Conservation (phyloP, 2,888 invertebrate species). For the Apomyelois bistriatella region DNA sequence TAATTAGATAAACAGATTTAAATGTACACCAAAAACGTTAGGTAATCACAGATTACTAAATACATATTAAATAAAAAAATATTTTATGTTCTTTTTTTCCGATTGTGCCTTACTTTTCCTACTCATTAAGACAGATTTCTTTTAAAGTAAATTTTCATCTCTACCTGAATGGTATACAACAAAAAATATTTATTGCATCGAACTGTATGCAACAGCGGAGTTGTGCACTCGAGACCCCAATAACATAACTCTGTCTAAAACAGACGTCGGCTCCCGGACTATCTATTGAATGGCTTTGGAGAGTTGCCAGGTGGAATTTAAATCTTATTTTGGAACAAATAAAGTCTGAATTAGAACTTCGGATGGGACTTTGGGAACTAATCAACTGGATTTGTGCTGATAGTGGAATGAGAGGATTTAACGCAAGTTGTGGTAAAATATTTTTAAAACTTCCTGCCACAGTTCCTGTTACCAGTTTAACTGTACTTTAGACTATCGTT, state of each 20-base stretch:
- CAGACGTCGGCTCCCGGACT: conserved; percentile 4
- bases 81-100: neutral
- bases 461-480: neutral
- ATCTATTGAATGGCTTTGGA: conserved; percentile 10
- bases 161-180: neutral
- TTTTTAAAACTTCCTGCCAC: neutral
- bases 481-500: neutral
- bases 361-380: conserved; percentile 1
- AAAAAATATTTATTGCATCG: neutral
- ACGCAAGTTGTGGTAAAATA: neutral
- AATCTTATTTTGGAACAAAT: neutral
- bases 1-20: too few relatives aligned
- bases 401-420: neutral
- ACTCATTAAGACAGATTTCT: neutral
- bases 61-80: too few relatives aligned
- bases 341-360: neutral
- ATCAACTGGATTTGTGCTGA: conserved; percentile 4
- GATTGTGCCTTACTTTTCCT: neutral
- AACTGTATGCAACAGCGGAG: neutral
- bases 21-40: too few relatives aligned
- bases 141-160: neutral
- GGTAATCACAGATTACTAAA: too few relatives aligned
- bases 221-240: neutral
- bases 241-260: conserved; percentile 8
- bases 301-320: conserved; percentile 1